A percentile compares a stretch with the other conserved stretches of the same genome.
Evolutionary conservation across 2,113 vertebrate species (phyloP).

Genomic region (Cyanistes caeruleus): DNA sequence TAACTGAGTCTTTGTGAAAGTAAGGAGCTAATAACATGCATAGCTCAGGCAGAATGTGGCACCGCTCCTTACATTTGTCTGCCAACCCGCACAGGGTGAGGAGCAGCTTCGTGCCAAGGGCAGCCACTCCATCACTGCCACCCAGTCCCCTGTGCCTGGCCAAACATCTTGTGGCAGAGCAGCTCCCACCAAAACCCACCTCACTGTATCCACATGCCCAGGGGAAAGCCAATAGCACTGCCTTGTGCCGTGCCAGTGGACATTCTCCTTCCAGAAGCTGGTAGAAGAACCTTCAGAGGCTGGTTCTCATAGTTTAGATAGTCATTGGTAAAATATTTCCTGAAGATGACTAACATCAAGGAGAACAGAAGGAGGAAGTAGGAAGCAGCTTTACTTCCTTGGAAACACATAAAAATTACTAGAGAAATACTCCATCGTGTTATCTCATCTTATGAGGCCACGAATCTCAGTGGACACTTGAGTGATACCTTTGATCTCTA

Average conservation of each 20-base stretch:
- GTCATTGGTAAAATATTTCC: neutral
- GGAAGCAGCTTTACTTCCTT: neutral
- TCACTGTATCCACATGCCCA: no score
- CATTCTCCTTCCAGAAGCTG: neutral
- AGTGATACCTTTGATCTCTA: neutral
- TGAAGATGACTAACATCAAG: neutral
- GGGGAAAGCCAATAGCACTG: fast-evolving
- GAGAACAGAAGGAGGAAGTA: neutral
- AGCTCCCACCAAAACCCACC: neutral
- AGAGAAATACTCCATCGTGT: neutral
- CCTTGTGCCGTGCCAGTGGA: neutral
- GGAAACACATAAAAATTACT: neutral
- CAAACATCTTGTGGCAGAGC: neutral
- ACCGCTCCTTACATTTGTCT: neutral
- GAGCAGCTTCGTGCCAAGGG: neutral
- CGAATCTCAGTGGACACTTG: neutral
- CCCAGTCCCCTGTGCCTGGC: neutral
- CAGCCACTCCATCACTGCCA: neutral
- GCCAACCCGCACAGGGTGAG: neutral
- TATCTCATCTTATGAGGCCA: neutral
- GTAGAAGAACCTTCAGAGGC: neutral
- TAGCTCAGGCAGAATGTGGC: neutral
- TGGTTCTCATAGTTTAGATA: neutral
- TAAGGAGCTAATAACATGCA: neutral
- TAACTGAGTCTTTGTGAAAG: neutral